Evolutionary conservation across 2,113 vertebrate species (phyloP).

Genomic region (Siniperca chuatsi): DNA sequence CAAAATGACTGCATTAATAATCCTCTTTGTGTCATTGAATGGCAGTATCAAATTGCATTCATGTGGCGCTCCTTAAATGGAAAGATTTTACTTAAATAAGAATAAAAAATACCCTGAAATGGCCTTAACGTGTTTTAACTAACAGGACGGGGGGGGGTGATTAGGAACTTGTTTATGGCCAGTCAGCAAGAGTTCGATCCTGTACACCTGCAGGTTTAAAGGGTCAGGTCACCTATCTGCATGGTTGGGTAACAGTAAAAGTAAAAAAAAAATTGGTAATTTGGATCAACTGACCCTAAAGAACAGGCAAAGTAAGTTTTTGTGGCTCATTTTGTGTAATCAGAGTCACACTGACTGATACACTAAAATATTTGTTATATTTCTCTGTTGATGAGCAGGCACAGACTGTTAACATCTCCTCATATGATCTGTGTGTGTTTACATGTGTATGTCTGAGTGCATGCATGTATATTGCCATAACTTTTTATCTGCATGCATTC

Average conservation of each 20-base stretch:
- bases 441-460: constrained; percentile 44
- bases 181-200: neutral
- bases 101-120: neutral
- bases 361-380: constrained; percentile 23
- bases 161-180: too few species aligned
- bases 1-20: neutral
- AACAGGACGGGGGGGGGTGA: neutral
- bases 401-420: constrained; percentile 35
- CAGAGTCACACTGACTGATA: neutral
- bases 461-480: constrained; percentile 30
- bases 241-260: neutral
- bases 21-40: neutral
- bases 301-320: too few species aligned
- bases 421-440: constrained; percentile 9
- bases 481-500: constrained; percentile 59
- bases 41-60: neutral
- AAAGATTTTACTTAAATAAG: neutral
- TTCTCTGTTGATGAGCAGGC: constrained; percentile 14
- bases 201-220: neutral
- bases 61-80: neutral
- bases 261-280: neutral
- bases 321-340: neutral
- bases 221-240: neutral
- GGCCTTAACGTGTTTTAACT: neutral
- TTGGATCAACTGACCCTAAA: too few species aligned